These are phyloP conservation scores for Psephotus haematonotus DNA, from an alignment of 2,113 vertebrate genomes.

Conservation along the genomic window DNA sequence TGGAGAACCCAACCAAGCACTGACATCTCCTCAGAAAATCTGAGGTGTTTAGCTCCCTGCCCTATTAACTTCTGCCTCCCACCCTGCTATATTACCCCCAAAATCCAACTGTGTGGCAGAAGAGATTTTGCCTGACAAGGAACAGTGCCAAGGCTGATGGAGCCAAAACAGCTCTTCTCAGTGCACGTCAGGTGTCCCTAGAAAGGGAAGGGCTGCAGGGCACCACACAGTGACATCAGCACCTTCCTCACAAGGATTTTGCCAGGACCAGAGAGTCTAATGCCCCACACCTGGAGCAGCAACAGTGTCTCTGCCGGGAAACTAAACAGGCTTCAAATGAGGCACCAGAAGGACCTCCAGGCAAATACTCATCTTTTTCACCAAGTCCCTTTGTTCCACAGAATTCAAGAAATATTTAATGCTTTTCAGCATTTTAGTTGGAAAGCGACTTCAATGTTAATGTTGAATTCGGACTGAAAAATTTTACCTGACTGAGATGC, in stretches of 20 bases:
- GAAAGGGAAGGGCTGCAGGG: not conserved
- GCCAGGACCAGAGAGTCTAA: not conserved
- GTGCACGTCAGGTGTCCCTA: rapidly evolving
- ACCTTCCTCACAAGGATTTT: rapidly evolving
- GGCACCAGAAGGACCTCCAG: not conserved
- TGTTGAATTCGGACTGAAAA: not conserved
- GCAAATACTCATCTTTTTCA: not conserved
- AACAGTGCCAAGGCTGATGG: not conserved
- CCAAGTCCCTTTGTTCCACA: not conserved
- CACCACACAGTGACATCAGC: not conserved
- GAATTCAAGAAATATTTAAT: not conserved
- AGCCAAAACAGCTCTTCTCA: not conserved
- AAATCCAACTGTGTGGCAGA: not conserved
- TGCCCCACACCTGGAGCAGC: not conserved
- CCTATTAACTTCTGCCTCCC: not conserved
- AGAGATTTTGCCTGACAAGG: not conserved
- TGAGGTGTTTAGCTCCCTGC: not conserved
- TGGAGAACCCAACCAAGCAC: not conserved
- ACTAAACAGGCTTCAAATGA: not conserved
- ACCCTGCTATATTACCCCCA: not conserved
- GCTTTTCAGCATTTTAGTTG: not conserved
- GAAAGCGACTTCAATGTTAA: not conserved
- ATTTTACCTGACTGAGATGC: not conserved
- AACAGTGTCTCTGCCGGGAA: not conserved
- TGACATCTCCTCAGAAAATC: not conserved